Conservation (phyloP, 1,140 invertebrate genomes). For the Drosophila malerkotliana region DNA sequence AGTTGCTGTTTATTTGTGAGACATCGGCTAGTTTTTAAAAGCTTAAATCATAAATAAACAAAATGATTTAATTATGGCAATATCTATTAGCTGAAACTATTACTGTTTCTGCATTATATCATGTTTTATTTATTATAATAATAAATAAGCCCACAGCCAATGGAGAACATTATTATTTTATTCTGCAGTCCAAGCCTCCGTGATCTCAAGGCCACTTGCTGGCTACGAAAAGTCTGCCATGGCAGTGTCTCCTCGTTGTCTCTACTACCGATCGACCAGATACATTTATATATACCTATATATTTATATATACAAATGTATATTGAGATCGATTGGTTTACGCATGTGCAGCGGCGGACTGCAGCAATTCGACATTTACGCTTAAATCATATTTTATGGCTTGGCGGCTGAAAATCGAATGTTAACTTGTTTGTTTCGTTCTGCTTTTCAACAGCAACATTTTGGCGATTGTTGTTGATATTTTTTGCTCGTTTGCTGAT, state of each 20-base stretch:
- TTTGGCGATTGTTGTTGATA: constrained; percentile 47
- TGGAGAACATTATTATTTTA: background rate
- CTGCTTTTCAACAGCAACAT: constrained; percentile 72
- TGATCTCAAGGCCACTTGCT: constrained; percentile 26
- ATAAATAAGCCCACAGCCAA: background rate
- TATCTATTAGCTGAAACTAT: background rate
- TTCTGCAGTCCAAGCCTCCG: background rate
- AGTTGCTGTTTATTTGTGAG: constrained; percentile 17
- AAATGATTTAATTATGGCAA: background rate
- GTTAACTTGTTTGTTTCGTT: constrained; percentile 81
- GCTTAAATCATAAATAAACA: background rate
- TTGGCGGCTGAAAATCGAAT: constrained; percentile 78
- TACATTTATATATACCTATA: constrained; percentile 6
- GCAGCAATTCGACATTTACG: constrained; percentile 66
- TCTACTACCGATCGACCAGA: constrained; percentile 14
- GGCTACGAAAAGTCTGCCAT: constrained; percentile 52
- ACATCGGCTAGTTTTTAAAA: background rate
- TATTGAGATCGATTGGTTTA: constrained; percentile 64
- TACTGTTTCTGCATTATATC: background rate
- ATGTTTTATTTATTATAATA: constrained; percentile 1
- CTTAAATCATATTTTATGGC: constrained; percentile 82
- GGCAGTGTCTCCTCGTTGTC: constrained; percentile 21
- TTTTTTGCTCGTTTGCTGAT: constrained; percentile 25
- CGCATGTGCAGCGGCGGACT: constrained; percentile 59
- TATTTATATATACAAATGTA: constrained; percentile 19